Evolutionary conservation across 2,797 vertebrate species (phyloP).

Genomic region (Steatocranus sp.): DNA sequence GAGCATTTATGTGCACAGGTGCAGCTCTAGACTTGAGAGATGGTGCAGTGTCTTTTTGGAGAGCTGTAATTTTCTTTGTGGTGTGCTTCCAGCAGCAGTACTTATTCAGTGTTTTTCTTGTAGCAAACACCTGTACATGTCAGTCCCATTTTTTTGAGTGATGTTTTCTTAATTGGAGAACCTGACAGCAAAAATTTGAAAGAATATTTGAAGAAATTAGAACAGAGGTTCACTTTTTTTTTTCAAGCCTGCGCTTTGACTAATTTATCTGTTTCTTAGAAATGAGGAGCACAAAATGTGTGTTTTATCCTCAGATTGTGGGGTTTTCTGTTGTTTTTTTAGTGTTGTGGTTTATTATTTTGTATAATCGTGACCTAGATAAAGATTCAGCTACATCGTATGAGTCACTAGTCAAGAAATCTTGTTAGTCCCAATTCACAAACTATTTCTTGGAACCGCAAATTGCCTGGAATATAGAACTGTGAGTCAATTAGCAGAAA

Average conservation of each 20-base stretch:
- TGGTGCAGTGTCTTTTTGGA: neutral
- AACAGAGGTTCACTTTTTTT: neutral
- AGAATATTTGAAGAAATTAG: neutral
- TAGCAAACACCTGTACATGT: neutral
- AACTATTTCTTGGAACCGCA: neutral
- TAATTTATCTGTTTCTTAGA: neutral
- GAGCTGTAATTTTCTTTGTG: neutral
- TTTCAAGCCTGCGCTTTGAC: rapidly evolving
- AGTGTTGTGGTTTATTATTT: neutral
- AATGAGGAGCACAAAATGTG: neutral
- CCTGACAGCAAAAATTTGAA: neutral
- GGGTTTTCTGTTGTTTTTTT: neutral
- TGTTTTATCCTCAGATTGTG: neutral
- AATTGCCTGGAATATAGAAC: constrained; percentile 4
- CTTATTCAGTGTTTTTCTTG: neutral
- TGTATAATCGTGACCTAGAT: neutral
- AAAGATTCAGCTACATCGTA: neutral
- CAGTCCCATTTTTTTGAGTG: neutral
- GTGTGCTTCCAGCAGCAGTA: neutral
- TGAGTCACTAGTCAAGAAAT: neutral
- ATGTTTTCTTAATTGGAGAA: neutral
- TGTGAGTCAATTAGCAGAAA: constrained; percentile 58
- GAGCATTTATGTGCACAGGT: neutral
- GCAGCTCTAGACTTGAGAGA: neutral
- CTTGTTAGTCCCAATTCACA: neutral